These are phyloP conservation scores for Mercenaria mercenaria DNA, from an alignment of 1,140 invertebrate species.

Conservation along the genomic window DNA sequence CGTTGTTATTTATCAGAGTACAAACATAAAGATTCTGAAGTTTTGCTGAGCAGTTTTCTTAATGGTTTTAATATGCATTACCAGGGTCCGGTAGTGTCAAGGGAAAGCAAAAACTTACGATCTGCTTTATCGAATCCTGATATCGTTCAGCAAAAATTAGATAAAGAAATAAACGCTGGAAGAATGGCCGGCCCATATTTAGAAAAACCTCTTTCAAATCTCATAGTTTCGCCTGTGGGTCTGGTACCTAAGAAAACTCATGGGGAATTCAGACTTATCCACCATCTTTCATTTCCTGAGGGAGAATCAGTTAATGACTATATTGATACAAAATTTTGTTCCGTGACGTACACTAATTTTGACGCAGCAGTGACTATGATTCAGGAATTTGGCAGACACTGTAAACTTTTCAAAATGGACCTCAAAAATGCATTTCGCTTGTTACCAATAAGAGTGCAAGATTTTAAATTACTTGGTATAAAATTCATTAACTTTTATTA, in stretches of 20 bases:
- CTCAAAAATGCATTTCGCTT: slow-evolving; percentile 55
- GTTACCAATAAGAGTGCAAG: slow-evolving; percentile 23
- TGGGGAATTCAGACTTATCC: slow-evolving; percentile 20
- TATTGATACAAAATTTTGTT: slow-evolving; percentile 63
- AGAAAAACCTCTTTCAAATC: background rate
- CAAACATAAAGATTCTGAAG: too few species aligned
- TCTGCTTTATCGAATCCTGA: slow-evolving; percentile 10
- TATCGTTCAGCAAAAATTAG: background rate
- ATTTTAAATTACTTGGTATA: slow-evolving; percentile 47
- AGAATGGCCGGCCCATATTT: slow-evolving; percentile 17
- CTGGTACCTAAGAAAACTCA: slow-evolving; percentile 18
- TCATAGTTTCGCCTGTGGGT: background rate
- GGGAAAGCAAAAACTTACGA: background rate
- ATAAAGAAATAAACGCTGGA: slow-evolving; percentile 24
- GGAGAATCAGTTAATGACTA: slow-evolving; percentile 1
- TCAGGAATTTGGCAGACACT: slow-evolving; percentile 38
- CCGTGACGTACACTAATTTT: slow-evolving; percentile 59
- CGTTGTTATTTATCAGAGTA: too few species aligned
- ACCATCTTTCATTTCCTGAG: slow-evolving; percentile 17
- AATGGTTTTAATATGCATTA: slow-evolving; percentile 55
- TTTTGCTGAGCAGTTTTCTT: slow-evolving; percentile 5
- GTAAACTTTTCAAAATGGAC: slow-evolving; percentile 33
- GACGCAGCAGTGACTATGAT: slow-evolving; percentile 65
- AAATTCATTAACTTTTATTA: background rate
- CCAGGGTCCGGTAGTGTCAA: background rate